A percentile compares a stretch with the other conserved stretches of the same genome.
Conservation (phyloP, 2,113 vertebrate species). For the Seriola dumerili region DNA sequence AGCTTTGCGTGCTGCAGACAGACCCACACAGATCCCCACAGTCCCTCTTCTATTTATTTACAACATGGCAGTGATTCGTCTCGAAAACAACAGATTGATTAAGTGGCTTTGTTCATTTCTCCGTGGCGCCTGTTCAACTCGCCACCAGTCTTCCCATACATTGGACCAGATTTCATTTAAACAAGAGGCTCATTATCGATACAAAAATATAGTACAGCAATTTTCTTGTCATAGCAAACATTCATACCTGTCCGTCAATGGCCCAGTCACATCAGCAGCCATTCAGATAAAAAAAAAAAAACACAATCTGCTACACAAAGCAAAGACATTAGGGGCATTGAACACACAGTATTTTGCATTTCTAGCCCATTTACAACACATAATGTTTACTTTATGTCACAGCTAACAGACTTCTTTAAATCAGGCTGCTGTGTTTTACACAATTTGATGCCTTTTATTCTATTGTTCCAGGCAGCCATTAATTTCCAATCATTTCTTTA, state of each 20-base stretch:
- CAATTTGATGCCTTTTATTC: too few species aligned
- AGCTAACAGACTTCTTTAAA: not conserved
- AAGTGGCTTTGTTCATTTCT: slow-evolving; percentile 34
- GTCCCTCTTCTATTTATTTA: slow-evolving; percentile 45
- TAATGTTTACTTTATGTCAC: not conserved
- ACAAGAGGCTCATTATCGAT: slow-evolving; percentile 58
- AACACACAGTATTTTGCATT: slow-evolving; percentile 11
- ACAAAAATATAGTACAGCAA: slow-evolving; percentile 80
- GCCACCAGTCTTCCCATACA: slow-evolving; percentile 6
- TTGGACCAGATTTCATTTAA: not conserved
- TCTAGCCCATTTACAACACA: not conserved
- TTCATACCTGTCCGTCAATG: slow-evolving; percentile 76
- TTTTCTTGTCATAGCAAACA: slow-evolving; percentile 78
- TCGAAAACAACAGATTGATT: slow-evolving; percentile 18
- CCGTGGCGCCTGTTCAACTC: not conserved
- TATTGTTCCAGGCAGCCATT: not conserved
- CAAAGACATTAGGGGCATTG: slow-evolving; percentile 6
- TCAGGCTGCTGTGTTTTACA: not conserved
- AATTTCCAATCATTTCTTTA: slow-evolving; percentile 13
- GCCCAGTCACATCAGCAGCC: slow-evolving; percentile 63
- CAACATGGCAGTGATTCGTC: slow-evolving; percentile 71
- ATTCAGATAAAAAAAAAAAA: slow-evolving; percentile 27
- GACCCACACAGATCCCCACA: not conserved
- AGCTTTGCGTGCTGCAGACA: not conserved
- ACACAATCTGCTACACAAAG: slow-evolving; percentile 34